phyloP scores from a whole-genome alignment of 2,888 invertebrate species.

The Rosalia funebris region DNA sequence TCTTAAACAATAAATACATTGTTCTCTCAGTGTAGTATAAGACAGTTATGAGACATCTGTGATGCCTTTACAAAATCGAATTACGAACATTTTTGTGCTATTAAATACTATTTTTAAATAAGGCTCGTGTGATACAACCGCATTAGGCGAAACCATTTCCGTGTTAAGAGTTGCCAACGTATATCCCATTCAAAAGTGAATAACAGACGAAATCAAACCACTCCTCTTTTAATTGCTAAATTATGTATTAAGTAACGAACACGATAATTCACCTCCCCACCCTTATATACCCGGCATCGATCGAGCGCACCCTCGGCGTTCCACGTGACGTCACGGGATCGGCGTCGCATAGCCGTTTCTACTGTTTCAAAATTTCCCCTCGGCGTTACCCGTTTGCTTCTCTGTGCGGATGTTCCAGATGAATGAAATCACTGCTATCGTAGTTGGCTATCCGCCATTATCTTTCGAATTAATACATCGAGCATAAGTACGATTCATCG shows the following conservation, averaged over 20 bases:
- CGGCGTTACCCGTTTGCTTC: not conserved
- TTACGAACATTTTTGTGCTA: no score
- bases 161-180: not conserved
- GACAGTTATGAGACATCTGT: no score
- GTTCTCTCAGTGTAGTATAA: no score
- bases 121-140: no score
- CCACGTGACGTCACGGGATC: constrained; percentile 46
- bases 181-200: not conserved
- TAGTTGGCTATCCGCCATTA: not conserved
- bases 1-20: no score
- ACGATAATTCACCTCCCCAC: constrained; percentile 24
- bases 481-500: no score
- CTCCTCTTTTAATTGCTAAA: constrained; percentile 34
- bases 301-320: constrained; percentile 43
- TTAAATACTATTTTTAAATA: no score
- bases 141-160: not conserved
- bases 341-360: constrained; percentile 43
- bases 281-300: constrained; percentile 37
- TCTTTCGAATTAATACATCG: not conserved
- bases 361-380: constrained; percentile 11
- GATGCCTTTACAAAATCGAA: no score
- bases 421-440: constrained; percentile 10
- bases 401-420: not conserved
- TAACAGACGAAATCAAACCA: constrained; percentile 18
- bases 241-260: constrained; percentile 33